These are phyloP conservation scores for Steinernema scapterisci DNA, from an alignment of 2,888 invertebrate species.

Conservation along the genomic window DNA sequence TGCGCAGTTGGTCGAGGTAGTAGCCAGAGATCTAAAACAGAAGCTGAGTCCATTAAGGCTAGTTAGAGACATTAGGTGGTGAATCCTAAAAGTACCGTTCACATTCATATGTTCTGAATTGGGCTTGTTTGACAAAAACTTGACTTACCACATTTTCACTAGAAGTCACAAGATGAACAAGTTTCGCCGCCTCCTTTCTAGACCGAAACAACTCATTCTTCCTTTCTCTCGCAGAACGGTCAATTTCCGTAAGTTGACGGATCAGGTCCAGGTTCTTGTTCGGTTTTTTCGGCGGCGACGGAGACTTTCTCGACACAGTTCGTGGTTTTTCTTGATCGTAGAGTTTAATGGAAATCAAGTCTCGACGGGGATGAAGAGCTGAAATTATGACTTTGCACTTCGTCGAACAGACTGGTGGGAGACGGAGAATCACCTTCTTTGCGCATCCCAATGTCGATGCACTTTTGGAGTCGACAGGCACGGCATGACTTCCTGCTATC, in stretches of 20 bases:
- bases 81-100: no score
- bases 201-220: slow-evolving; percentile 50
- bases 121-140: no score
- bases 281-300: slow-evolving; percentile 27
- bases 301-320: not conserved
- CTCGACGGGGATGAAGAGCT: slow-evolving; percentile 25
- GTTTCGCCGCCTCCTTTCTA: slow-evolving; percentile 47
- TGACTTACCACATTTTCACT: slow-evolving; percentile 13
- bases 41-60: no score
- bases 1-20: slow-evolving; percentile 38
- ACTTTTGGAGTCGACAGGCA: slow-evolving; percentile 41
- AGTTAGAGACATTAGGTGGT: not conserved
- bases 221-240: slow-evolving; percentile 36
- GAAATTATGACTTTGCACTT: not conserved
- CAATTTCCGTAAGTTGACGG: slow-evolving; percentile 43
- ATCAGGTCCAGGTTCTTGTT: slow-evolving; percentile 1
- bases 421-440: slow-evolving; percentile 35
- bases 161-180: slow-evolving; percentile 15
- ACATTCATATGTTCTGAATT: no score
- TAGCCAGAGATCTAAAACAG: not conserved
- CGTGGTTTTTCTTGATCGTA: not conserved
- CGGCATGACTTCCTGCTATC: slow-evolving; percentile 42
- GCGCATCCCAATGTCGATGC: slow-evolving; percentile 40
- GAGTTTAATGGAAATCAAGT: slow-evolving; percentile 22
- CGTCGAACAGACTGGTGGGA: no score